Conservation (phyloP, 1,140 invertebrate species). For the Whitmania pigra region DNA sequence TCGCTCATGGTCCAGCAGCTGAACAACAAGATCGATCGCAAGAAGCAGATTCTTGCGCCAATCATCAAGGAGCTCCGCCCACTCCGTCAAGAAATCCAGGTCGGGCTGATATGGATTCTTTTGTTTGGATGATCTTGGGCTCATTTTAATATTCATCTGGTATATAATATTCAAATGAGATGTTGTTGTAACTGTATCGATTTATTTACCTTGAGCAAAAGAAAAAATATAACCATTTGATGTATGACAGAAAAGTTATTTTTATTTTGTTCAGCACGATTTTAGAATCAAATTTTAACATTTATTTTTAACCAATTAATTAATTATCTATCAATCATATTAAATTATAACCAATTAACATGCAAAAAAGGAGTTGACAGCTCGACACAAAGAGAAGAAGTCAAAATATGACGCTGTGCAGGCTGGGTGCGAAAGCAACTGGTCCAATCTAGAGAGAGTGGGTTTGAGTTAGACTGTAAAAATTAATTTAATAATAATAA, state of each 20-base stretch:
- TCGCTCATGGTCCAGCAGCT: conserved; percentile 48
- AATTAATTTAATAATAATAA: not conserved
- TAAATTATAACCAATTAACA: not conserved
- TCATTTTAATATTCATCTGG: too few relatives aligned
- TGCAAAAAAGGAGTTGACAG: conserved; percentile 43
- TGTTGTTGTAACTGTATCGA: too few relatives aligned
- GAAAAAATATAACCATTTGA: too few relatives aligned
- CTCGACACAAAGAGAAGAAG: conserved; percentile 50
- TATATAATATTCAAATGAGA: too few relatives aligned
- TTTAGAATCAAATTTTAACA: not conserved
- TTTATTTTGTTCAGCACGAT: too few relatives aligned
- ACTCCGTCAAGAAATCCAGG: conserved; percentile 43
- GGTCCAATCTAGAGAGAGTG: conserved; percentile 49
- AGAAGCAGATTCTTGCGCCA: conserved; percentile 51
- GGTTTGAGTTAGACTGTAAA: not conserved
- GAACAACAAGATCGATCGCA: conserved; percentile 46
- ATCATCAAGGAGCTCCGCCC: conserved; percentile 54
- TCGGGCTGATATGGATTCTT: not conserved
- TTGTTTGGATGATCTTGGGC: not conserved
- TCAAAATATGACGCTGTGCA: conserved; percentile 48
- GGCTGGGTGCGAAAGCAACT: conserved; percentile 48
- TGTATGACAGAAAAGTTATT: too few relatives aligned
- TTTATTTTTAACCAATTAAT: not conserved
- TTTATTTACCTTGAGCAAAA: too few relatives aligned
- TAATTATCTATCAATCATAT: not conserved